Base-by-base conservation (phyloP, 1,140 invertebrate genomes). In the Zaprionus africanus region DNA sequence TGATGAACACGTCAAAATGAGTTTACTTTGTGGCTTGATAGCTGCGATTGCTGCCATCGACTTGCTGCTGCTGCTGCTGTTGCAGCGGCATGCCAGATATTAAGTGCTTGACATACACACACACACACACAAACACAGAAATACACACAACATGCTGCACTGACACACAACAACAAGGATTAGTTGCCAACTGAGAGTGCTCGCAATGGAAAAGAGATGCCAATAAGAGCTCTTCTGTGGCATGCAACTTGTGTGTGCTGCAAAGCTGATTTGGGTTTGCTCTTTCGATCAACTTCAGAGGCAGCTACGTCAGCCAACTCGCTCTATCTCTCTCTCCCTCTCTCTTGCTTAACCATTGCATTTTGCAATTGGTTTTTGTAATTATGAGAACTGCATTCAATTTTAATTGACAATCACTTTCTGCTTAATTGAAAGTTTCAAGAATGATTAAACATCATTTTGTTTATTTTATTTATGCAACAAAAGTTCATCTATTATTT, bases 11-110 rank as follows among this genome's bases (percentile, higher is more conserved):
- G 78, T 88, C 84, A 73, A 87, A 87, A 87, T 83, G 78, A 87
- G 83, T 87, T 87, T 87, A 83, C 83, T 86, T 88, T 86, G 83
- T 72, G 84, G 83, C 77, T 60, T 71, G 77, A 72, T 87, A 60
- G 65, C 66, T 65, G 79, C 71, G 78, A 81, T 79, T 79, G 76
- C 65, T 60, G 46, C 58, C 53, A 59, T 63, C 34, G 72, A 75
- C 56, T 51, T 59, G 28, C 46, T 54, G 56, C 26, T 49, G 28
- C 53, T 54, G 56, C 26, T 68, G 12, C 38, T 53, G 41, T 49
- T 53, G 41, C 56, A n/a, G 34, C 49, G 22, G 34, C 62, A 38
- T 34, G 26, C 61, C 49, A 43, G 36, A 36, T 65, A 62, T 15
- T 60, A 56, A 62, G 67, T 72, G 60, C 61, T 78, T 61, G 65